Conservation (phyloP, 2,797 vertebrate genomes). For the Acanthurus leucopareius region DNA sequence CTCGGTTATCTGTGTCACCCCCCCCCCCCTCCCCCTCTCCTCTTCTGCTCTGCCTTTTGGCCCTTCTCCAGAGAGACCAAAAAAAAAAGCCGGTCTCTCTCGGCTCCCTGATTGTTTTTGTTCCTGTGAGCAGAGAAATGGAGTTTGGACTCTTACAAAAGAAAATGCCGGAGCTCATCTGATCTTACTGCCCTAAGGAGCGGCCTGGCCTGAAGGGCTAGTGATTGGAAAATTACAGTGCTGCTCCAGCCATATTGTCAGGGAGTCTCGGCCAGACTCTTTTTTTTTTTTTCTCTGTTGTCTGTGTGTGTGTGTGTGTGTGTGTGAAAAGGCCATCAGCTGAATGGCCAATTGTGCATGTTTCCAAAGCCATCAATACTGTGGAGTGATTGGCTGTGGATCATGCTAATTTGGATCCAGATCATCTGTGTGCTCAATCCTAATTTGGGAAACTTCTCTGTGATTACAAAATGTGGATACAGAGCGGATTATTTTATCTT, state of each 20-base stretch:
- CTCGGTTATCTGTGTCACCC: conserved; percentile 72
- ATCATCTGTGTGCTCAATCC: conserved; percentile 22
- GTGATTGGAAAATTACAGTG: conserved; percentile 88
- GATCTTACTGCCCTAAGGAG: conserved; percentile 85
- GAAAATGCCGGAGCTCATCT: conserved; percentile 80
- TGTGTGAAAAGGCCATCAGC: conserved; percentile 72
- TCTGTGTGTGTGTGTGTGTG: background rate
- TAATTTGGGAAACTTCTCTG: conserved; percentile 21
- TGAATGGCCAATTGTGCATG: conserved; percentile 58
- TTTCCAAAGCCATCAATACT: conserved; percentile 55
- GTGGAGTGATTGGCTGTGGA: conserved; percentile 59
- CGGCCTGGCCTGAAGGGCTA: conserved; percentile 78
- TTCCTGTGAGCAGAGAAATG: conserved; percentile 83
- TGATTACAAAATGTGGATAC: background rate
- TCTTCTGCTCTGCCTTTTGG: conserved; percentile 56
- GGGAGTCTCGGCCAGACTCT: conserved; percentile 64
- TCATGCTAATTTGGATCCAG: conserved; percentile 35
- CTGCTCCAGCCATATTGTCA: conserved; percentile 72
- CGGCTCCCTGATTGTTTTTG: conserved; percentile 81
- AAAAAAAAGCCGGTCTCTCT: conserved; percentile 59
- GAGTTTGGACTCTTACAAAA: conserved; percentile 82
- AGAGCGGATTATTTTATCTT: background rate
- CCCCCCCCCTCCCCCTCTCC: conserved; percentile 11
- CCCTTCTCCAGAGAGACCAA: conserved; percentile 80
- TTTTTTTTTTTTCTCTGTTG: conserved; percentile 14